Evolutionary conservation across 2,113 vertebrate genomes (phyloP).

Genomic region (Microcebus murinus): DNA sequence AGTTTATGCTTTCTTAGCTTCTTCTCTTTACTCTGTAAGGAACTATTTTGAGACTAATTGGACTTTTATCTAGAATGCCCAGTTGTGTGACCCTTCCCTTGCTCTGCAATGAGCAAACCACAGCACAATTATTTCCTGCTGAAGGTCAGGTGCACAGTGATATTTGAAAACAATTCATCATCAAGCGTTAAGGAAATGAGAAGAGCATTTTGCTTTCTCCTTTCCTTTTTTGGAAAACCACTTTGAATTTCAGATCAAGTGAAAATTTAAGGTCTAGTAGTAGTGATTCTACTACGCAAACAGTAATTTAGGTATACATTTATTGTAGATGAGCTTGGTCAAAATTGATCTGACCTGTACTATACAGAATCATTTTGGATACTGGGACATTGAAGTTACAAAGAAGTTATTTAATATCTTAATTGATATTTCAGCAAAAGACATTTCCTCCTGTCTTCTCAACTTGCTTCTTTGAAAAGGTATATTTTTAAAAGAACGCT

Average conservation of each 20-base stretch:
- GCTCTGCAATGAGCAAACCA: slow-evolving; percentile 15
- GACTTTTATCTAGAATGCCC: slow-evolving; percentile 67
- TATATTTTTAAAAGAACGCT: slow-evolving; percentile 12
- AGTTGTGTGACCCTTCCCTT: slow-evolving; percentile 58
- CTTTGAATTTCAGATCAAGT: slow-evolving; percentile 32
- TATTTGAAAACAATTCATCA: slow-evolving; percentile 69
- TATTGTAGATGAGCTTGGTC: not conserved
- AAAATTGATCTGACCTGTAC: not conserved
- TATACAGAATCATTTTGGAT: not conserved
- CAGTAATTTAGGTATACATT: not conserved
- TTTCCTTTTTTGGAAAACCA: slow-evolving; percentile 33
- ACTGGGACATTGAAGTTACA: not conserved
- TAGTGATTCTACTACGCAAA: slow-evolving; percentile 1
- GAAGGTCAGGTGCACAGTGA: slow-evolving; percentile 30
- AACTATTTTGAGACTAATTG: slow-evolving; percentile 62
- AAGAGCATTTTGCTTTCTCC: slow-evolving; percentile 14
- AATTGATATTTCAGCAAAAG: not conserved
- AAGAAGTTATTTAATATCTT: not conserved
- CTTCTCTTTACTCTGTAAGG: slow-evolving; percentile 21
- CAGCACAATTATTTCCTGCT: slow-evolving; percentile 40
- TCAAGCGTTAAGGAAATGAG: not conserved
- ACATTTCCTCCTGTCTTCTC: slow-evolving; percentile 20
- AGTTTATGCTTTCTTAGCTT: not conserved
- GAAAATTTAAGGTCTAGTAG: slow-evolving; percentile 22
- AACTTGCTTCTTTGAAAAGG: slow-evolving; percentile 10